Evolutionary conservation across 2,888 invertebrate species (phyloP).

Genomic region (Tetragonisca angustula): DNA sequence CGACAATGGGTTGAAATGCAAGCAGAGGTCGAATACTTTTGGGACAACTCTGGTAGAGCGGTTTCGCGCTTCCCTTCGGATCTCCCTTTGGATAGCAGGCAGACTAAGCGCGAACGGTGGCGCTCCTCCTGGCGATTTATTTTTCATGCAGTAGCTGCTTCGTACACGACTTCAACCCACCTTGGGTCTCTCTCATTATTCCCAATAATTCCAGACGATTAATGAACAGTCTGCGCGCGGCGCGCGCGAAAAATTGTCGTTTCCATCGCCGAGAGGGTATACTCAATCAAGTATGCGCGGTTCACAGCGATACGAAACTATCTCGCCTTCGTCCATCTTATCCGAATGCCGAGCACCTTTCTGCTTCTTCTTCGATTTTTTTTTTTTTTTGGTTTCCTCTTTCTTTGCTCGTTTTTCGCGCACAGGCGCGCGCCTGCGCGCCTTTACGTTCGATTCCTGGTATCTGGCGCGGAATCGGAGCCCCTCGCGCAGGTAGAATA

Average conservation of each 20-base stretch:
- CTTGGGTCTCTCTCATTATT: too few species aligned
- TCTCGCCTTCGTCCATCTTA: slow-evolving; percentile 8
- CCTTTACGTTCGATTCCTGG: slow-evolving; percentile 27
- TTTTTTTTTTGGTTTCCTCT: neutral
- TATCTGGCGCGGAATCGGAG: slow-evolving; percentile 25
- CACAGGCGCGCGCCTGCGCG: neutral
- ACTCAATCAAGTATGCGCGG: neutral
- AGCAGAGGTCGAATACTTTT: too few species aligned
- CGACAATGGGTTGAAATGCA: too few species aligned
- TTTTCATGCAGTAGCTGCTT: slow-evolving; percentile 7
- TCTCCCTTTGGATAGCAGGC: slow-evolving; percentile 6
- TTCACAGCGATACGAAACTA: neutral
- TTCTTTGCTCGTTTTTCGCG: neutral
- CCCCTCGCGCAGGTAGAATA: slow-evolving; percentile 19
- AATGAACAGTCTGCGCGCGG: too few species aligned
- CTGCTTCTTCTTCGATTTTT: neutral
- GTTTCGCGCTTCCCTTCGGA: slow-evolving; percentile 53
- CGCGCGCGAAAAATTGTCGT: too few species aligned
- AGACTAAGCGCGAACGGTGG: neutral
- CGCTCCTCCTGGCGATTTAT: slow-evolving; percentile 18
- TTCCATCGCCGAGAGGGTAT: too few species aligned
- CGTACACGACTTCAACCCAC: neutral
- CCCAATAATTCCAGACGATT: too few species aligned
- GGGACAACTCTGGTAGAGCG: slow-evolving; percentile 3
- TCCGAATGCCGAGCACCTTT: slow-evolving; percentile 36